phyloP scores from a whole-genome alignment of 2,113 vertebrate genomes.

The Percina caprodes region DNA sequence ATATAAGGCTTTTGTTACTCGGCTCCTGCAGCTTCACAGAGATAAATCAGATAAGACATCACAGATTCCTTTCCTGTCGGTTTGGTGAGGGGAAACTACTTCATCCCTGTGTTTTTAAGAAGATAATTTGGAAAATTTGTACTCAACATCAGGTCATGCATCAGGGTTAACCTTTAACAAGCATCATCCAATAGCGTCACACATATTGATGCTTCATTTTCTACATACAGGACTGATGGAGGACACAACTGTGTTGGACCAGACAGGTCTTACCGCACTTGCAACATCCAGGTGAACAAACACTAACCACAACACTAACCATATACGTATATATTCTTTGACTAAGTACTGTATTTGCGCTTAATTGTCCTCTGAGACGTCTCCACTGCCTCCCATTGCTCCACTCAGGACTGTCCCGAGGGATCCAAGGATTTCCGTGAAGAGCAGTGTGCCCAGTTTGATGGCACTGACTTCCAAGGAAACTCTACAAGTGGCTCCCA shows the following conservation, averaged over 20 bases:
- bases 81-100: too few relatives aligned
- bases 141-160: neutral
- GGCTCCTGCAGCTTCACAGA: neutral
- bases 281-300: constrained; percentile 89
- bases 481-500: constrained; percentile 91
- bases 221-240: constrained; percentile 86
- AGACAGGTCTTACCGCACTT: constrained; percentile 87
- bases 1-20: neutral
- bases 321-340: neutral
- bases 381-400: neutral
- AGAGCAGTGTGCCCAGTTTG: constrained; percentile 92
- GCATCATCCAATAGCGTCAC: neutral
- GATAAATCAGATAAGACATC: neutral
- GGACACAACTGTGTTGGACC: constrained; percentile 91
- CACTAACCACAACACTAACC: too few relatives aligned
- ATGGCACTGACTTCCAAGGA: constrained; percentile 91
- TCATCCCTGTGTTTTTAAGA: neutral
- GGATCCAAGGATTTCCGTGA: constrained; percentile 92
- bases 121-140: neutral
- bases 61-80: neutral
- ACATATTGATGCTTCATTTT: neutral
- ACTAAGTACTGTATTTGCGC: neutral
- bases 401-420: constrained; percentile 89
- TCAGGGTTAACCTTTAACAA: neutral
- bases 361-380: constrained; percentile 8